phyloP scores from a whole-genome alignment of 2,797 vertebrate species.

The Gymnothorax reevesii region DNA sequence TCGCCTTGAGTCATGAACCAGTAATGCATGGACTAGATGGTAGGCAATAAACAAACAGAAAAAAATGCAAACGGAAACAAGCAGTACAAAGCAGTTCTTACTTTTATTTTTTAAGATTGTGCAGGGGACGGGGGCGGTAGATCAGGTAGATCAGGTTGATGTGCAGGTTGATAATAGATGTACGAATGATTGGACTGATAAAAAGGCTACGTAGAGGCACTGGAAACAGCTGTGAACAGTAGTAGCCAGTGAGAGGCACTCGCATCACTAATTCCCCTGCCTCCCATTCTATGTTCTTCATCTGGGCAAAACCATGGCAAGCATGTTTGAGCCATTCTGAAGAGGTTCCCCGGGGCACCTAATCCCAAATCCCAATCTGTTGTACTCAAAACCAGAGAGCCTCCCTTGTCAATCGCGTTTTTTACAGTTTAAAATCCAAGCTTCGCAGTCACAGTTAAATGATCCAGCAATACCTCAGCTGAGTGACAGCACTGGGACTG shows the following conservation, averaged over 20 bases:
- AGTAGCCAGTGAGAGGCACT: not conserved
- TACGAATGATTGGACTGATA: too few species aligned
- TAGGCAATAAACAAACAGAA: too few species aligned
- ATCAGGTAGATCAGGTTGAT: too few species aligned
- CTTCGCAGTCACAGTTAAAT: conserved; percentile 2
- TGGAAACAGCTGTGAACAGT: conserved; percentile 39
- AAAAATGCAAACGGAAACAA: too few species aligned
- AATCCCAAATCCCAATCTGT: too few species aligned
- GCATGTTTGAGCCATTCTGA: conserved; percentile 12
- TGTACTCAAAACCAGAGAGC: too few species aligned
- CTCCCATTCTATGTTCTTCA: conserved; percentile 14
- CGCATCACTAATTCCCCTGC: not conserved
- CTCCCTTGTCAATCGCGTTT: not conserved
- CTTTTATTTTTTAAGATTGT: too few species aligned
- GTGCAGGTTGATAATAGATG: too few species aligned
- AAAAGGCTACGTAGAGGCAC: conserved; percentile 35
- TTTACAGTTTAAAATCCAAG: conserved; percentile 4
- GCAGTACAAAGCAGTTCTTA: too few species aligned
- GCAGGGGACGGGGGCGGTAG: too few species aligned
- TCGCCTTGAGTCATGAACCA: too few species aligned
- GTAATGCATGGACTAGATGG: too few species aligned
- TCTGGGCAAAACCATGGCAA: conserved; percentile 22
- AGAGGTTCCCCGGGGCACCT: not conserved
- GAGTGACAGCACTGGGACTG: not conserved
- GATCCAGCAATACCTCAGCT: not conserved